Evolutionary conservation across 2,888 invertebrate genomes (phyloP).

Genomic region (Lypha dubia): DNA sequence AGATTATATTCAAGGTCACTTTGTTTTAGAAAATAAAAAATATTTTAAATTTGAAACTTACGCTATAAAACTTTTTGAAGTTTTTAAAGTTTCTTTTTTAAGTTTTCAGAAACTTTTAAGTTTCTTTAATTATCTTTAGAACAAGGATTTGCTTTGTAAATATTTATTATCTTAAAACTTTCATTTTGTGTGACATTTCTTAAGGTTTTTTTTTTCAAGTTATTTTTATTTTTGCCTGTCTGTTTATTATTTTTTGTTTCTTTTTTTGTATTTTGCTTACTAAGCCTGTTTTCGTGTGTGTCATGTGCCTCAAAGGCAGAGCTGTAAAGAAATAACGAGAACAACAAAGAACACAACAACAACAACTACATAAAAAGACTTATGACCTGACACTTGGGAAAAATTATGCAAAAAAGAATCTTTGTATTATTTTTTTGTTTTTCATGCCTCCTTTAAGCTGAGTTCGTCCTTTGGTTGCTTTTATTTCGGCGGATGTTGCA

Average conservation of each 20-base stretch:
- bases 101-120: slow-evolving; percentile 12
- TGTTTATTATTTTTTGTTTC: background rate
- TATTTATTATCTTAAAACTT: slow-evolving; percentile 63
- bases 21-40: slow-evolving; percentile 11
- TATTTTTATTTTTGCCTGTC: background rate
- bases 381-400: slow-evolving; percentile 72
- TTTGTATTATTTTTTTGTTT: slow-evolving; percentile 45
- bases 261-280: slow-evolving; percentile 31
- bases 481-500: slow-evolving; percentile 49
- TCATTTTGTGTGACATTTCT: slow-evolving; percentile 54
- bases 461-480: slow-evolving; percentile 48
- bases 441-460: slow-evolving; percentile 4
- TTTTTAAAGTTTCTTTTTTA: background rate
- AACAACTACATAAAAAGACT: slow-evolving; percentile 61
- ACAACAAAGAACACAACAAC: slow-evolving; percentile 30
- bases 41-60: slow-evolving; percentile 1
- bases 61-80: slow-evolving; percentile 9
- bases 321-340: slow-evolving; percentile 35
- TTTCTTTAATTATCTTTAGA: slow-evolving; percentile 35
- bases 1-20: background rate
- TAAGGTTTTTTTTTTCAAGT: slow-evolving; percentile 20
- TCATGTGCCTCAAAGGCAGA: slow-evolving; percentile 66
- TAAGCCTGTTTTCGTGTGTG: slow-evolving; percentile 59
- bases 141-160: slow-evolving; percentile 58
- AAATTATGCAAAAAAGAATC: slow-evolving; percentile 69